These are phyloP conservation scores for Hipparchia semele DNA, from an alignment of 2,888 invertebrate genomes.

Conservation along the genomic window DNA sequence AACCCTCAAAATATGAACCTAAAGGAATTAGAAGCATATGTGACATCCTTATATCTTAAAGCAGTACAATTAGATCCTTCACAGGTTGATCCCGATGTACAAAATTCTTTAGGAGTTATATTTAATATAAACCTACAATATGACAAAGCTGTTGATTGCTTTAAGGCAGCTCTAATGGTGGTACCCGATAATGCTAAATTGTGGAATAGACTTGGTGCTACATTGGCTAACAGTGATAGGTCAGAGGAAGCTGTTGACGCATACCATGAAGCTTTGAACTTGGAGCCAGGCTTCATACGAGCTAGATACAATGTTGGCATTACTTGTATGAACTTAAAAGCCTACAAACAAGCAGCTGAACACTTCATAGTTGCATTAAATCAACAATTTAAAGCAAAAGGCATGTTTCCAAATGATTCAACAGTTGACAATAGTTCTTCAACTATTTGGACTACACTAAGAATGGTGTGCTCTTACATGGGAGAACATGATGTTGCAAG, in stretches of 20 bases:
- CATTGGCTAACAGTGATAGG: conserved; percentile 96
- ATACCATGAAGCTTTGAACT: conserved; percentile 94
- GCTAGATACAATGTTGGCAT: conserved; percentile 99
- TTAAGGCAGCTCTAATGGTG: conserved; percentile 93
- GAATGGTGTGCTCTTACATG: conserved; percentile 94
- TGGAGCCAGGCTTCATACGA: conserved; percentile 97
- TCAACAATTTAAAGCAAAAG: conserved; percentile 89
- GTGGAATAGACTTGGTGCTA: conserved; percentile 99
- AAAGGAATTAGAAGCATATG: conserved; percentile 81
- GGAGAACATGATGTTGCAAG: conserved; percentile 85
- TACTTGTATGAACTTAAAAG: conserved; percentile 97
- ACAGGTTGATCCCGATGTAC: conserved; percentile 94
- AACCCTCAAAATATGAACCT: conserved; percentile 67
- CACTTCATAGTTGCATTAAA: conserved; percentile 97
- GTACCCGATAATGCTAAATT: conserved; percentile 92
- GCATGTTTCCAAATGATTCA: conserved; percentile 60
- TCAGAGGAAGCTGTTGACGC: conserved; percentile 98
- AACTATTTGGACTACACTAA: conserved; percentile 96
- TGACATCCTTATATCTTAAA: conserved; percentile 89
- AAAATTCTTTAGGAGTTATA: conserved; percentile 96
- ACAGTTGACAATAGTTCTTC: conserved; percentile 87
- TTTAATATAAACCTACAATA: conserved; percentile 97
- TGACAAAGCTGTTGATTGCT: conserved; percentile 98
- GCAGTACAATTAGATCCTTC: conserved; percentile 90
- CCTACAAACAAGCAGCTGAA: conserved; percentile 97